Evolutionary conservation across 2,113 vertebrate genomes (phyloP), one percentile per base, ranked within the genome.

Genomic region (Rhinolophus sinicus): DNA sequence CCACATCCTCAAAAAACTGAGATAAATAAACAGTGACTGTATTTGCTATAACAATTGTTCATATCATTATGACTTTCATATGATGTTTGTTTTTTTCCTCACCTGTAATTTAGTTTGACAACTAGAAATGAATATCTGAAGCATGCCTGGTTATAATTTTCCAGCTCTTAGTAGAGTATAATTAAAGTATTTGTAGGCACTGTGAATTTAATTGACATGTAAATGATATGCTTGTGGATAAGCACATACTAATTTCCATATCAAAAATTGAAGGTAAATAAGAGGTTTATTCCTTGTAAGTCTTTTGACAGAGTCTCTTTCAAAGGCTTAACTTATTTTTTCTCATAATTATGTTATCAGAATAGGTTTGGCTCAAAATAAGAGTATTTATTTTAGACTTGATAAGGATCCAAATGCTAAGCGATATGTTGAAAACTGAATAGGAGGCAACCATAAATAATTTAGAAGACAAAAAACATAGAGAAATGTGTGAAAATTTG

Each of bases 41-140:
- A 84, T 93, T 90, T 78, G 47, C 84, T 90, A 77, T 50, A 69
- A 83, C 52, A 90, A 6, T 91, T 96, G 62, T 73, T 54, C 8
- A 12, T 52, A 76, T 76, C 13, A 47, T 50, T 94, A 77, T 64
- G 33, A 19, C 22, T 90, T 96, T 96, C 50, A 69, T 5, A 64
- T 60, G 54, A 33, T 90, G 35, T 65, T 94, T 96, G 50, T 78
- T 90, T 44, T 44, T 97, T 80, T 92, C 70, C 58, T 95, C 73
- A 97, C 80, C 72, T 90, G 64, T 97, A 97, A 97, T 97, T 97
- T 94, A 93, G 75, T 92, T 90, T 96, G 89, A 96, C 89, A 97
- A 92, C 83, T 96, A 77, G 72, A 54, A 90, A 67, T 87, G 65
- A 92, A 8, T 87, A 93, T 89, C 76, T 75, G 50, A 96, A 98